A percentile compares a stretch with the other conserved stretches of the same genome.
phyloP scores from a whole-genome alignment of 1,140 invertebrate genomes.

The Bombus huntii region DNA sequence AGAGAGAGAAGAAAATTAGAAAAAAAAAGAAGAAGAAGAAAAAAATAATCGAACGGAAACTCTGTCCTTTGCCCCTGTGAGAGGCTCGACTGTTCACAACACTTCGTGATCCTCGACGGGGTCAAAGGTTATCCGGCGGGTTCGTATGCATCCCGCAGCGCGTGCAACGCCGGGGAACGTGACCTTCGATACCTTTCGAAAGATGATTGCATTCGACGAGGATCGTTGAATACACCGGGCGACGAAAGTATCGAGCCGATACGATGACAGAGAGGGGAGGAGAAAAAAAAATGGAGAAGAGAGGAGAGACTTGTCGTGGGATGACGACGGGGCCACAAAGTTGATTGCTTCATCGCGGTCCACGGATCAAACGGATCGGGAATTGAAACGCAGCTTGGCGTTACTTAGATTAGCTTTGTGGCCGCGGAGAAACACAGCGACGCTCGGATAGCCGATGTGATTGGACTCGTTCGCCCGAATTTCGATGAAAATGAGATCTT shows the following conservation, averaged over 20 bases:
- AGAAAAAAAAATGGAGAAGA: background rate
- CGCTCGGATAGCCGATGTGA: background rate
- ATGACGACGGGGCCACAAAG: background rate
- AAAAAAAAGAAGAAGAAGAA: background rate
- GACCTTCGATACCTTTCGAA: slow-evolving; percentile 33
- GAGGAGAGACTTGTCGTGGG: background rate
- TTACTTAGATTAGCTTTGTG: slow-evolving; percentile 46
- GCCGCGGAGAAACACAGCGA: background rate
- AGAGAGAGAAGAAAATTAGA: background rate
- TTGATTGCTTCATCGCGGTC: slow-evolving; percentile 31
- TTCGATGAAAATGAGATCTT: background rate
- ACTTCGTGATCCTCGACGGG: background rate
- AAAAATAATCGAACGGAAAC: background rate
- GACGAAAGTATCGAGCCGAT: slow-evolving; percentile 15
- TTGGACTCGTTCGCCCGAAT: background rate
- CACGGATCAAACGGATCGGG: slow-evolving; percentile 36
- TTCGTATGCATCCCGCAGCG: slow-evolving; percentile 15
- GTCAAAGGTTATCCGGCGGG: slow-evolving; percentile 15
- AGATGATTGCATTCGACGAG: slow-evolving; percentile 37
- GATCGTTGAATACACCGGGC: background rate
- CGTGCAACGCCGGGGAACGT: background rate
- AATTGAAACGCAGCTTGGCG: slow-evolving; percentile 39
- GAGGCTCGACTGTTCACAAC: background rate
- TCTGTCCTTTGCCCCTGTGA: slow-evolving; percentile 5
- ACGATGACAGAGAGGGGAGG: background rate